These are phyloP conservation scores for Pao palembangensis DNA, from an alignment of 2,113 vertebrate genomes.

Conservation along the genomic window DNA sequence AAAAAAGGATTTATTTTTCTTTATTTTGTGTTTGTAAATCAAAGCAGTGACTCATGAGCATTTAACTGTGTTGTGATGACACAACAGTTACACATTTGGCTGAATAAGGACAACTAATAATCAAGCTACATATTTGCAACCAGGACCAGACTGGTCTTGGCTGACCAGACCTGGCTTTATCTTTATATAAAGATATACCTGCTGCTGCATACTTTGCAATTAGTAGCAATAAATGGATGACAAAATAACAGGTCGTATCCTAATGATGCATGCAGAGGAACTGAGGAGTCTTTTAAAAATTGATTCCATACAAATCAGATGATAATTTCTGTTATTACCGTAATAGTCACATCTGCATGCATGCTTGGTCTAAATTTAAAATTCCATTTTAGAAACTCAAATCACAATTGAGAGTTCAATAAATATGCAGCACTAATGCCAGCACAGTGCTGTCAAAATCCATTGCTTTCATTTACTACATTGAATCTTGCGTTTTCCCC, in stretches of 20 bases:
- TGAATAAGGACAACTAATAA: too few species aligned
- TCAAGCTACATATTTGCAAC: too few species aligned
- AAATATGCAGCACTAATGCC: too few species aligned
- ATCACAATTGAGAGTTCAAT: neutral
- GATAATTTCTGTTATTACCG: neutral
- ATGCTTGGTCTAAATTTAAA: neutral
- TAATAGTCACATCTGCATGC: neutral
- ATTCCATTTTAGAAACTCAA: neutral
- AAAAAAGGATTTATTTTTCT: constrained; percentile 17
- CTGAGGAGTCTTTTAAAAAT: too few species aligned
- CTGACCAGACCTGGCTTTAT: too few species aligned
- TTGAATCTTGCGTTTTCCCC: constrained; percentile 17
- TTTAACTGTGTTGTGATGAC: constrained; percentile 5
- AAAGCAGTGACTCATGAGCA: constrained; percentile 59
- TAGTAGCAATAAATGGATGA: too few species aligned
- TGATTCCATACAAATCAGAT: neutral
- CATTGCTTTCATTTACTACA: constrained; percentile 61
- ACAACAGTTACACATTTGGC: neutral
- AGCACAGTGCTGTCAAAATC: neutral
- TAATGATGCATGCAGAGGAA: too few species aligned
- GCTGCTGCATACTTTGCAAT: too few species aligned
- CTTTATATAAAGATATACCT: too few species aligned
- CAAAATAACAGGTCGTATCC: too few species aligned
- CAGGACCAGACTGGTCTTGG: too few species aligned
- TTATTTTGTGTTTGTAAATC: constrained; percentile 38